phyloP scores from a whole-genome alignment of 2,888 invertebrate species.

The Dasypogon diadema region DNA sequence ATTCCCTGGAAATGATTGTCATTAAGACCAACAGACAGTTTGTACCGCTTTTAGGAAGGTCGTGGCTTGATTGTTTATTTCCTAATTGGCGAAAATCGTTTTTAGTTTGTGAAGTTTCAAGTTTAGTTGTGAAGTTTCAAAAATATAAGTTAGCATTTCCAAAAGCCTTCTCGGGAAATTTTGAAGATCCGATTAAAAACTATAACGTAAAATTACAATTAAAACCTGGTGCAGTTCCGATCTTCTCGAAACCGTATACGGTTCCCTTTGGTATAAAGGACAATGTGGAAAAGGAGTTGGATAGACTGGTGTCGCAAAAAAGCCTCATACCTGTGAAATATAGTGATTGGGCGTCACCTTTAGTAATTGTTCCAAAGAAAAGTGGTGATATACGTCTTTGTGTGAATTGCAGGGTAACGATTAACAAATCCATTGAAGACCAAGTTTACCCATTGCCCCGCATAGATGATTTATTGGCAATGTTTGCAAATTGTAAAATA shows the following conservation, averaged over 20 bases:
- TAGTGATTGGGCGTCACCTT: constrained; percentile 52
- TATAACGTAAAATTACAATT: not conserved
- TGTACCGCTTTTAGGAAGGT: too few species aligned
- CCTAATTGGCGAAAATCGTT: too few species aligned
- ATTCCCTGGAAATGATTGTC: not conserved
- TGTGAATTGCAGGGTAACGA: constrained; percentile 55
- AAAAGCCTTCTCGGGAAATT: not conserved
- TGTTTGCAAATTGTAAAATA: constrained; percentile 3
- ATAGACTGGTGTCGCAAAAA: too few species aligned
- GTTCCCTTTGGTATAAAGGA: too few species aligned
- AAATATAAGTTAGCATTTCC: not conserved
- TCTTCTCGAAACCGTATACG: too few species aligned
- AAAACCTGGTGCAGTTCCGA: too few species aligned
- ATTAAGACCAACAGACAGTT: too few species aligned
- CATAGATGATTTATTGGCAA: constrained; percentile 53
- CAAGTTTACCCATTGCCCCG: constrained; percentile 53
- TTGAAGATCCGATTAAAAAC: too few species aligned
- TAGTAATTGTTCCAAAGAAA: constrained; percentile 44
- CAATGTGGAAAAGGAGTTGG: too few species aligned
- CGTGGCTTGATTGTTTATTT: too few species aligned
- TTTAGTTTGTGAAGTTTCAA: too few species aligned
- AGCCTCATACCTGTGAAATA: constrained; percentile 54
- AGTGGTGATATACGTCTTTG: constrained; percentile 53
- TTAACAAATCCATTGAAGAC: constrained; percentile 54
- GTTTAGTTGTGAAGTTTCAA: not conserved